Evolutionary conservation across 1,140 invertebrate genomes (phyloP), one percentile per base, ranked within the genome.

Genomic region (Cherax quadricarinatus): DNA sequence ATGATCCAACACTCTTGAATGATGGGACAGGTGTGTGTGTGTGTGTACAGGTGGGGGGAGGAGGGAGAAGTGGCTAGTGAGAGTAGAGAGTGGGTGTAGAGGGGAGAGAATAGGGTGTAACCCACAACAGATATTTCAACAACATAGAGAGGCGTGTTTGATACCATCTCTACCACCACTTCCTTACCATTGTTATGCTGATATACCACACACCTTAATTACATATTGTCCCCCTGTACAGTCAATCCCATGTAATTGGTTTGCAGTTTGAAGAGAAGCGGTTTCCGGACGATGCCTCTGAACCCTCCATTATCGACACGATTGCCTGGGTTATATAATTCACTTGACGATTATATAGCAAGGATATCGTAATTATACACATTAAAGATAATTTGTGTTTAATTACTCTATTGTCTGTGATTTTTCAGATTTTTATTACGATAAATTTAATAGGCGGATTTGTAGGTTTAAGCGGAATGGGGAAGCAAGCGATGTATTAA

Each of bases 201-300:
- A 70, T 85, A 70, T 49, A 48, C 51, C 18, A 48, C 70, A 24
- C 18, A 24, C 70, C 70, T 30, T 85, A 85, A 85, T 85, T 85
- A 85, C 83, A 85, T 70, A 85, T 85, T 85, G 83, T 85, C 70
- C 70, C 21, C 83, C 70, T 85, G 83, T 41, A 62, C 16, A 85
- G 83, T 49, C 60, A 85, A 85, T 85, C 83, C 83, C 30, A 7
- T 70, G 60, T 85, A 85, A 85, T 85, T 85, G 60, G 60, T 70
- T 66, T n/a, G 70, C 70, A 85, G 83, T 70, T 85, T 84, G n/a
- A n/a, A 75, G 70, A 66, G 24, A n/a, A 6, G n/a, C 12, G 41
- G 24, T 30, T 5, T 75, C 70, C 70, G 70, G 5, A 18, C 18
- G 18, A 18, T 18, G 62, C 5, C 14, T 66, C 14, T 66, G 62